phyloP scores from a whole-genome alignment of 2,113 vertebrate species.

The Piprites chloris region DNA sequence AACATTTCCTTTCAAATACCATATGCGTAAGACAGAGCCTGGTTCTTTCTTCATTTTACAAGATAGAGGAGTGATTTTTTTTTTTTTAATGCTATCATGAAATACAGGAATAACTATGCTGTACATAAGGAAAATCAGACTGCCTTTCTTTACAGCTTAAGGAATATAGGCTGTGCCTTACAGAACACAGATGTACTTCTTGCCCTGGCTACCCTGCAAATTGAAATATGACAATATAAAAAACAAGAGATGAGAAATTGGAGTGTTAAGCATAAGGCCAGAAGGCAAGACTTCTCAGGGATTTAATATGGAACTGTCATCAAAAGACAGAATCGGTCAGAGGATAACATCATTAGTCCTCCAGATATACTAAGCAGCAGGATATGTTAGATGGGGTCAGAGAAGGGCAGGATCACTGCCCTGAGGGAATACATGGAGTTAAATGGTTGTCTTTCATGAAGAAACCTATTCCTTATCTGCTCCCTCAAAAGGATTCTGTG shows the following conservation, averaged over 20 bases:
- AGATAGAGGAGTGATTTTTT: background rate
- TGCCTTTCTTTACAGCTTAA: background rate
- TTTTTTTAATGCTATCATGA: background rate
- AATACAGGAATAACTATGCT: background rate
- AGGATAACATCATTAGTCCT: background rate
- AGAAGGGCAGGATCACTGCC: background rate
- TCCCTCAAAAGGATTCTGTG: background rate
- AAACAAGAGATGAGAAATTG: background rate
- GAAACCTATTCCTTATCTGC: background rate
- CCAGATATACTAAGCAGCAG: background rate
- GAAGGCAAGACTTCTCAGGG: background rate
- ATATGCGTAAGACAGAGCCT: background rate
- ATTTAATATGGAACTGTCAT: background rate
- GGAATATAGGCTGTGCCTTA: background rate
- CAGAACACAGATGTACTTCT: background rate
- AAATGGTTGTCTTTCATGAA: background rate
- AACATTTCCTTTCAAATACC: background rate
- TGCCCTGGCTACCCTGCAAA: background rate
- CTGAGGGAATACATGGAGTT: background rate
- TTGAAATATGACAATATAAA: background rate
- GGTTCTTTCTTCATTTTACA: background rate
- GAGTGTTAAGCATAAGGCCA: background rate
- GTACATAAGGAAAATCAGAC: background rate
- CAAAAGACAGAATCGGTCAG: background rate
- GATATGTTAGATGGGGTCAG: background rate